These are phyloP conservation scores for Gadopsis bispinosus DNA, from an alignment of 2,797 vertebrate species.

Conservation along the genomic window DNA sequence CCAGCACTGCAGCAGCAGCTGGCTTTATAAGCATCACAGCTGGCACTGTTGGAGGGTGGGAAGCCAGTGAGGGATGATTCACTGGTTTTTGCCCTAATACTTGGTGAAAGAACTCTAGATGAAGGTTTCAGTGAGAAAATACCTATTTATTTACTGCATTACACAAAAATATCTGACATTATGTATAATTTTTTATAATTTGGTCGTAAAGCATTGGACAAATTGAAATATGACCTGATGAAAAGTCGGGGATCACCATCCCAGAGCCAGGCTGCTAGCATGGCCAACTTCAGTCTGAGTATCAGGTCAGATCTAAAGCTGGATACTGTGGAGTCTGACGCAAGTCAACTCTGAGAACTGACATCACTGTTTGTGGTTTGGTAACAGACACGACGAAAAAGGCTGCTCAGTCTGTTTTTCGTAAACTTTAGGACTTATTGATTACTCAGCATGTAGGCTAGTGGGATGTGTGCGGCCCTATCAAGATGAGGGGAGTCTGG, in stretches of 20 bases:
- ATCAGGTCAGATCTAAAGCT: background rate
- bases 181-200: background rate
- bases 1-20: background rate
- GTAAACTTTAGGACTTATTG: slow-evolving; percentile 56
- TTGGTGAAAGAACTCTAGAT: background rate
- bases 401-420: slow-evolving; percentile 24
- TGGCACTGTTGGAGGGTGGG: background rate
- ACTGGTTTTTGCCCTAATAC: background rate
- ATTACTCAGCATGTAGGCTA: slow-evolving; percentile 51
- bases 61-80: background rate
- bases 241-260: background rate
- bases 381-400: slow-evolving; percentile 5
- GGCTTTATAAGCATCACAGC: background rate
- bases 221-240: no score
- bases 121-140: background rate
- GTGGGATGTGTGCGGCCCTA: slow-evolving; percentile 22
- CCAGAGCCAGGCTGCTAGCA: background rate
- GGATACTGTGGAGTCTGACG: background rate
- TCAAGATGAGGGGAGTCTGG: slow-evolving; percentile 32
- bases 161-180: no score
- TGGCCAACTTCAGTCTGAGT: background rate
- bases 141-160: background rate
- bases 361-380: background rate
- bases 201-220: no score
- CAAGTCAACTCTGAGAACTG: background rate